Evolutionary conservation across 2,888 invertebrate species (phyloP), one percentile per base, ranked within the genome.

Genomic region (Elmis aenea): DNA sequence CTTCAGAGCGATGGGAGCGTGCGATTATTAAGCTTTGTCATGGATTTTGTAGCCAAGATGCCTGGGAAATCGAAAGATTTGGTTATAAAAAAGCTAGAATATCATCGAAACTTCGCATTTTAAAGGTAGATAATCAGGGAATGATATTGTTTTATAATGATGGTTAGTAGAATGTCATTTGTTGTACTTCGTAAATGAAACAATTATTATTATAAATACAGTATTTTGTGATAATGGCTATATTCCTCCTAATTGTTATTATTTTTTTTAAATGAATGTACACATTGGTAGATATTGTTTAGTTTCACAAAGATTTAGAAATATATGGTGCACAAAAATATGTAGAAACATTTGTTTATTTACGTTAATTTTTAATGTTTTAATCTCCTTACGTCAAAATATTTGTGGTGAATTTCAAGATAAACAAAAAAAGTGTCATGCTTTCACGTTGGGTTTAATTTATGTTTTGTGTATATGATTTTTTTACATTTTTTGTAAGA

Each of bases 1-100:
- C 83, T 45, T 77, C 80, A 48, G 90, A 90, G 59, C 83, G 83
- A 67, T 96, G 95, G 95, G 95, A 96, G 69, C 80, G 81, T 57
- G 81, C 84, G 32, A 67, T 95, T 53, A 82, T 89, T 41, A 94
- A 89, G 73, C 90, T 94, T 69, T 91, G 92, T 66, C 89, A 92
- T 62, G 81, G 82, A 29, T 91, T 91, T 59, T 85, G 84, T 48
- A 83, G 85, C 48, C 86, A 91, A 60, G 94, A 95, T 75, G 93
- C 89, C 36, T 93, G 93, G 93, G 94, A 95, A 72, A 75, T 96
- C 36, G 94, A 95, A 67, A 76, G 93, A 50, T 93, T 93, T 72
- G 94, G 95, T 21, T 97, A 95, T 70, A 90, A 89, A 65, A 90
- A 93, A 70, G 82, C 92, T 48, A 85, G 89, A 56, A 74, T 90